These are phyloP conservation scores for Philereme transversata DNA, from an alignment of 2,888 invertebrate genomes.

Conservation along the genomic window DNA sequence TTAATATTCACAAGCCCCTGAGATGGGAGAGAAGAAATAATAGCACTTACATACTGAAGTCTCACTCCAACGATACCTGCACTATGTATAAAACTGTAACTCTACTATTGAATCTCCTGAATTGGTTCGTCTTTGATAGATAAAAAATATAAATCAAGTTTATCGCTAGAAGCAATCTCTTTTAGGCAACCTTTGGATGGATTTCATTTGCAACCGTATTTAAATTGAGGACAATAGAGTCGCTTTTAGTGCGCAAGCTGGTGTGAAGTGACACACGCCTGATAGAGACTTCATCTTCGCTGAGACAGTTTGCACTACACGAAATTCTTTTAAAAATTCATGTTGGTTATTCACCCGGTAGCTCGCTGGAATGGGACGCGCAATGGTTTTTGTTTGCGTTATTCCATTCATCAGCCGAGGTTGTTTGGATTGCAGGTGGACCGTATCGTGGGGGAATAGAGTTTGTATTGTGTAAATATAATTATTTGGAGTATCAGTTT, in stretches of 20 bases:
- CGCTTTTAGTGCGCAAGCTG: slow-evolving; percentile 3
- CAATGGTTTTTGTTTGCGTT: slow-evolving; percentile 40
- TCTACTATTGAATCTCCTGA: background rate
- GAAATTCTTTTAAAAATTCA: slow-evolving; percentile 63
- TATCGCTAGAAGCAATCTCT: too few species aligned
- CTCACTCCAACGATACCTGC: background rate
- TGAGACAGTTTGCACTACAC: slow-evolving; percentile 57
- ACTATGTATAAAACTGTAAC: background rate
- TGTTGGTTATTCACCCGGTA: slow-evolving; percentile 53
- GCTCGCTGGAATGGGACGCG: slow-evolving; percentile 42
- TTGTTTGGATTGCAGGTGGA: slow-evolving; percentile 15
- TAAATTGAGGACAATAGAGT: background rate
- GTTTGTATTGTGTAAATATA: slow-evolving; percentile 4
- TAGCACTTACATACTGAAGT: slow-evolving; percentile 5
- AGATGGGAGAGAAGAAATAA: slow-evolving; percentile 37
- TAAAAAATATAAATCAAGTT: too few species aligned
- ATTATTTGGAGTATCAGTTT: slow-evolving; percentile 16
- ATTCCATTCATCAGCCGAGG: slow-evolving; percentile 34
- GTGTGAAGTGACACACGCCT: slow-evolving; percentile 7
- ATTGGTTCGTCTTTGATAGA: too few species aligned
- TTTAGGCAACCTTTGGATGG: too few species aligned
- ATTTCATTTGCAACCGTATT: background rate
- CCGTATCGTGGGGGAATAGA: slow-evolving; percentile 20
- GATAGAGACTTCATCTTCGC: slow-evolving; percentile 53
- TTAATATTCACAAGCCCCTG: slow-evolving; percentile 56